A percentile compares a stretch with the other conserved stretches of the same genome.
These are phyloP conservation scores for Andricus curvator DNA, from an alignment of 2,888 invertebrate genomes.

Conservation along the genomic window DNA sequence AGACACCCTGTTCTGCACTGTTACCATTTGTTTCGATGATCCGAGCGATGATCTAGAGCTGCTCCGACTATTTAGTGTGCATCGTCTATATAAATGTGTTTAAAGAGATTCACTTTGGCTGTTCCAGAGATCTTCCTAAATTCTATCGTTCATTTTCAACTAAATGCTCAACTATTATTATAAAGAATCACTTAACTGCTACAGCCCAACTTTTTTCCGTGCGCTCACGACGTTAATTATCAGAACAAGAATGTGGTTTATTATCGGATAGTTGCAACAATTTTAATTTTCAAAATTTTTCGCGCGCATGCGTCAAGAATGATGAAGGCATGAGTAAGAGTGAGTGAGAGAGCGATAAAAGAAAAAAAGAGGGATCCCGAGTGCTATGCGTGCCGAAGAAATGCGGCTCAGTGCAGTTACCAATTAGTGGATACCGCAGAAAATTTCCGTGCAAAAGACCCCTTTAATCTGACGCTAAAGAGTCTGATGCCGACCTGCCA, in stretches of 20 bases:
- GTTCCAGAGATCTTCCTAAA: too few species aligned
- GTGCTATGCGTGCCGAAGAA: constrained; percentile 53
- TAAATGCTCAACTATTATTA: too few species aligned
- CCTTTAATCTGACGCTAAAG: constrained; percentile 46
- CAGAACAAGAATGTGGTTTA: not conserved
- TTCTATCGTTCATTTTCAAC: too few species aligned
- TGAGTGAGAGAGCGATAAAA: constrained; percentile 27
- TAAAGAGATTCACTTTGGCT: too few species aligned
- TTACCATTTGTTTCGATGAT: too few species aligned
- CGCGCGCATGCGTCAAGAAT: constrained; percentile 47
- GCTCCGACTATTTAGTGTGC: too few species aligned
- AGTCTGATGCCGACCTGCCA: constrained; percentile 42
- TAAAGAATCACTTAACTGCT: too few species aligned
- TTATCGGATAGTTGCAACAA: constrained; percentile 54
- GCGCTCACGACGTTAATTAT: constrained; percentile 46
- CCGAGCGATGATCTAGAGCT: too few species aligned
- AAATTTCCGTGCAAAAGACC: constrained; percentile 58
- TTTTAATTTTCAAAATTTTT: constrained; percentile 62
- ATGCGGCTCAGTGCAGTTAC: constrained; percentile 54
- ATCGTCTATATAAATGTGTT: too few species aligned
- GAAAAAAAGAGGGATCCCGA: constrained; percentile 43
- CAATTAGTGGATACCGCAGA: constrained; percentile 64
- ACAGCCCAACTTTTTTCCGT: too few species aligned
- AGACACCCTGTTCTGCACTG: too few species aligned
- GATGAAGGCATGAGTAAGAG: constrained; percentile 39